Percentiles rank a stretch among this genome's conserved stretches.
Conservation (phyloP, 2,113 vertebrate species). For the Phylloscopus trochiloides region DNA sequence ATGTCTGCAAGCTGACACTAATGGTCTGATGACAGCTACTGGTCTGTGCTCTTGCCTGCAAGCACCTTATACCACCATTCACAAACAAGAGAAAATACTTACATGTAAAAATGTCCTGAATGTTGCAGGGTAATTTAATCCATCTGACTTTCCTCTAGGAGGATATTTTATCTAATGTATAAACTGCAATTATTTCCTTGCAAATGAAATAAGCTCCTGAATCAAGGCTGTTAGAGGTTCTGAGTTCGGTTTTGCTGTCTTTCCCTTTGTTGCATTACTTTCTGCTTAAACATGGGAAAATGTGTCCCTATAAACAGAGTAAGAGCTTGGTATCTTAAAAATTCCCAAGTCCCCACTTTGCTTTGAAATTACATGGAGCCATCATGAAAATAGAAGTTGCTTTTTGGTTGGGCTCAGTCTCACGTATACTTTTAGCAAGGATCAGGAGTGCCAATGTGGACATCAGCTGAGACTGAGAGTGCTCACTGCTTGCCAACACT, state of each 20-base stretch:
- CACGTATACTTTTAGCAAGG: background rate
- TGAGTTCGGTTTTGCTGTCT: background rate
- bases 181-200: background rate
- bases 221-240: background rate
- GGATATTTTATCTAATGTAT: background rate
- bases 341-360: background rate
- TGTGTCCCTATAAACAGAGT: background rate
- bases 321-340: background rate
- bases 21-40: constrained; percentile 52
- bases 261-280: background rate
- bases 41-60: background rate
- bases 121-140: background rate
- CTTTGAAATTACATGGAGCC: background rate
- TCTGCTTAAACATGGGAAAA: background rate
- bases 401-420: background rate
- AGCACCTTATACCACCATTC: background rate
- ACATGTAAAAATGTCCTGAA: background rate
- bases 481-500: background rate
- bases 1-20: constrained; percentile 49
- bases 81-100: background rate
- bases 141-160: background rate
- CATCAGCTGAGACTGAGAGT: background rate
- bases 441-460: background rate
- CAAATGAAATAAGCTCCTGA: background rate
- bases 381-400: background rate